Conservation (phyloP, 2,797 vertebrate genomes). For the Scolopax bukidnonensis region DNA sequence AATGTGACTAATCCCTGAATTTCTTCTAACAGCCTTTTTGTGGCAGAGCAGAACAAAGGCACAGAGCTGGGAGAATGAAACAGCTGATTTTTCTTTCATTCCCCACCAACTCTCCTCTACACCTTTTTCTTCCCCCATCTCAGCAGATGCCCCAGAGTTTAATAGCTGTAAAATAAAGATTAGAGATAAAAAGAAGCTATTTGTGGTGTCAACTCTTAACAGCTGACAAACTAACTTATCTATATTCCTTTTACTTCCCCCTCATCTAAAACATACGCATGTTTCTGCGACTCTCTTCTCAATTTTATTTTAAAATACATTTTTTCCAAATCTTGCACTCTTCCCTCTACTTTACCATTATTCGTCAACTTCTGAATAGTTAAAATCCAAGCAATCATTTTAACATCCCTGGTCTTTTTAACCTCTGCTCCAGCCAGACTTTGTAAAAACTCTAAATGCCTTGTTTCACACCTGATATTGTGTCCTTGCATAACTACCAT, state of each 20-base stretch:
- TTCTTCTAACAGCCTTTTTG: background rate
- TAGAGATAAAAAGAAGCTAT: background rate
- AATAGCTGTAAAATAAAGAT: background rate
- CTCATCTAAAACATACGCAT: background rate
- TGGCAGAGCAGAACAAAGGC: background rate
- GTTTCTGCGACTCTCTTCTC: background rate
- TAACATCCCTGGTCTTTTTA: background rate
- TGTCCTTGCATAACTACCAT: background rate
- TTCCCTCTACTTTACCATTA: background rate
- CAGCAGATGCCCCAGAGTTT: background rate
- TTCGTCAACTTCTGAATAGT: background rate
- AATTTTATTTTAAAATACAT: background rate
- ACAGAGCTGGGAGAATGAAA: background rate
- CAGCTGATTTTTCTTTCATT: background rate
- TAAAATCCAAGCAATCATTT: background rate
- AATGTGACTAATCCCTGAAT: constrained; percentile 7
- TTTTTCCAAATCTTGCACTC: background rate
- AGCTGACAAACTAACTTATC: background rate
- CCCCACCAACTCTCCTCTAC: background rate
- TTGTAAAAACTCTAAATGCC: background rate
- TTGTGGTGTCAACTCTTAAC: background rate
- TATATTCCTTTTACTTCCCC: background rate
- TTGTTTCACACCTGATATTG: background rate
- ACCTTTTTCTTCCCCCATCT: background rate
- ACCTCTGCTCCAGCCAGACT: background rate